phyloP scores from a whole-genome alignment of 1,140 invertebrate species.

The Lanistes nyassanus region DNA sequence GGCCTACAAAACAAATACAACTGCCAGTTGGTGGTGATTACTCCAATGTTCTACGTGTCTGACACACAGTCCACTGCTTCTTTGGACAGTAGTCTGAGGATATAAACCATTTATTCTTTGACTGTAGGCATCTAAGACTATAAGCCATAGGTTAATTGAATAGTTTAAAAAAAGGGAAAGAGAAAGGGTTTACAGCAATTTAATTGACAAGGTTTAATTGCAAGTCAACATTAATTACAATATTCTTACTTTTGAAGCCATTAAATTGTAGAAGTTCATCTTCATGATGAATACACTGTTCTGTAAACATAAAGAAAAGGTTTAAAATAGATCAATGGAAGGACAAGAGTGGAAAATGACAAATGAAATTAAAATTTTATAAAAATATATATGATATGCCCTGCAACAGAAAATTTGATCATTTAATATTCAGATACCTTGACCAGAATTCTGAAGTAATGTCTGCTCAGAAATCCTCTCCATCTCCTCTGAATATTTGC shows the following conservation, averaged over 20 bases:
- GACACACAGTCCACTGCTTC: too few relatives aligned
- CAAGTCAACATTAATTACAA: neutral
- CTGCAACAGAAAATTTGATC: too few relatives aligned
- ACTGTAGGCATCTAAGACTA: too few relatives aligned
- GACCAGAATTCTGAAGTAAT: slow-evolving; percentile 54
- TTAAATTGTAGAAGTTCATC: slow-evolving; percentile 59
- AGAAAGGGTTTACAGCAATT: too few relatives aligned
- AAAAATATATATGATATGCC: too few relatives aligned
- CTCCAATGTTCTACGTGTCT: too few relatives aligned
- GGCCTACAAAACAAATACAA: neutral
- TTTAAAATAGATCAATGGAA: neutral
- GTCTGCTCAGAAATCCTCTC: slow-evolving; percentile 60
- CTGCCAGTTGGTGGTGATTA: too few relatives aligned
- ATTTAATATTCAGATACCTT: slow-evolving; percentile 53
- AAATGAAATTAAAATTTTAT: neutral
- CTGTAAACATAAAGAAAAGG: slow-evolving; percentile 47
- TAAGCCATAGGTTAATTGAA: neutral
- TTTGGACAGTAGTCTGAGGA: too few relatives aligned
- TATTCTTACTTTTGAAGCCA: slow-evolving; percentile 55
- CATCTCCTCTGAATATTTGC: slow-evolving; percentile 61
- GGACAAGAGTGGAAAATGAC: neutral
- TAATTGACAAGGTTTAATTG: too few relatives aligned
- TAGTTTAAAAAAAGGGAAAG: neutral
- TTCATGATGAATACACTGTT: slow-evolving; percentile 62
- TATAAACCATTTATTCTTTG: too few relatives aligned